Evolutionary conservation across 2,113 vertebrate species (phyloP).

Genomic region (Notechis scutatus): DNA sequence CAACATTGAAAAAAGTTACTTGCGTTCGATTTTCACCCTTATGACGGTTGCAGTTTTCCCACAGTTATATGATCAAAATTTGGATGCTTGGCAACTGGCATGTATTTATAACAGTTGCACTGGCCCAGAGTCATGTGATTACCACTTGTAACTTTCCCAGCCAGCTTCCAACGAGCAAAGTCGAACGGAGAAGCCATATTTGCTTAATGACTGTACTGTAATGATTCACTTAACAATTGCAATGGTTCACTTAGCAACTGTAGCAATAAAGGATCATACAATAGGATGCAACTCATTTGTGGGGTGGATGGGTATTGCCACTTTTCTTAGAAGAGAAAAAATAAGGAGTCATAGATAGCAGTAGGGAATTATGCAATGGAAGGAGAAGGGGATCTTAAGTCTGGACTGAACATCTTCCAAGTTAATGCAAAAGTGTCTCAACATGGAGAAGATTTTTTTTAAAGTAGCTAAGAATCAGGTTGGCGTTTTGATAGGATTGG

Average conservation of each 20-base stretch:
- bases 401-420: not conserved
- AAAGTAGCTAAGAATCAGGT: not conserved
- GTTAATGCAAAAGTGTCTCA: not conserved
- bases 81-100: not conserved
- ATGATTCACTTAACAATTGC: no score
- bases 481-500: not conserved
- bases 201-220: not conserved
- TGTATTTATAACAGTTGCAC: not conserved
- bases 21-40: not conserved
- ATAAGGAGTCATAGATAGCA: not conserved
- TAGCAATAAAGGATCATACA: not conserved
- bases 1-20: not conserved
- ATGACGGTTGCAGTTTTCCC: not conserved
- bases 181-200: not conserved
- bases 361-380: not conserved
- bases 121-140: not conserved
- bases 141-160: not conserved
- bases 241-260: no score
- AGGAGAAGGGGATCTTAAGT: not conserved
- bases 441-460: not conserved
- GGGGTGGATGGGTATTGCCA: not conserved
- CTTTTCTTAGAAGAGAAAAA: not conserved
- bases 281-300: not conserved
- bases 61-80: not conserved
- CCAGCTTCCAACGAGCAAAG: not conserved